Evolutionary conservation across 2,797 vertebrate genomes (phyloP).

Genomic region (Xiphophorus birchmanni): DNA sequence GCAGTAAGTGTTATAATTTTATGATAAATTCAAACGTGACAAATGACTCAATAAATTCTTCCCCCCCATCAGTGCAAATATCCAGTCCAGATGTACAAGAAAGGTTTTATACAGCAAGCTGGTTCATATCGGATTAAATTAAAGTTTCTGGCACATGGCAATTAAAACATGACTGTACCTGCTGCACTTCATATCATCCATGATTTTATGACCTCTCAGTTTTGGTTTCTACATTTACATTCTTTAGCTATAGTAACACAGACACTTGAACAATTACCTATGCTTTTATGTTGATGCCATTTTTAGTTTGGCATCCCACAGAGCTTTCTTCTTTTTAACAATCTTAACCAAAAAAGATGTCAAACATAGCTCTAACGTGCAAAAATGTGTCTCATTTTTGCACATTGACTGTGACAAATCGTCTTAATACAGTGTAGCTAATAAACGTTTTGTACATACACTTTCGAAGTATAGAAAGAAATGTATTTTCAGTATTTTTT

Average conservation of each 20-base stretch:
- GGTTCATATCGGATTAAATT: too few relatives aligned
- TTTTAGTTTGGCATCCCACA: not conserved
- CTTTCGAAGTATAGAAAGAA: not conserved
- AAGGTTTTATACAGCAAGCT: slow-evolving; percentile 10
- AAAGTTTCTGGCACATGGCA: too few relatives aligned
- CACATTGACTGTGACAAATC: not conserved
- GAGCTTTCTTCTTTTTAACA: not conserved
- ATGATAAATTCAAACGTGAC: not conserved
- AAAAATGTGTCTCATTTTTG: not conserved
- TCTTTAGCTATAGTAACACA: not conserved
- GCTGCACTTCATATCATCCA: not conserved
- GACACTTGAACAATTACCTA: too few relatives aligned
- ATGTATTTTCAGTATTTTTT: not conserved
- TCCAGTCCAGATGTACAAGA: not conserved
- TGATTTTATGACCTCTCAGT: not conserved
- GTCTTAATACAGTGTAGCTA: not conserved
- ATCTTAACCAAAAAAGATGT: not conserved
- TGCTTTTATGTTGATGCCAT: not conserved
- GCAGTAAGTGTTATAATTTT: not conserved
- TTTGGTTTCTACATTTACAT: not conserved
- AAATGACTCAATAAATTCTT: slow-evolving; percentile 3
- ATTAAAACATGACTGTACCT: not conserved
- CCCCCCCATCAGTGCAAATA: not conserved
- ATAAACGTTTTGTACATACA: not conserved
- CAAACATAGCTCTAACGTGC: not conserved